Percentiles rank a stretch among this genome's conserved stretches.
phyloP scores from a whole-genome alignment of 2,888 invertebrate genomes.

The Steromphala cineraria region DNA sequence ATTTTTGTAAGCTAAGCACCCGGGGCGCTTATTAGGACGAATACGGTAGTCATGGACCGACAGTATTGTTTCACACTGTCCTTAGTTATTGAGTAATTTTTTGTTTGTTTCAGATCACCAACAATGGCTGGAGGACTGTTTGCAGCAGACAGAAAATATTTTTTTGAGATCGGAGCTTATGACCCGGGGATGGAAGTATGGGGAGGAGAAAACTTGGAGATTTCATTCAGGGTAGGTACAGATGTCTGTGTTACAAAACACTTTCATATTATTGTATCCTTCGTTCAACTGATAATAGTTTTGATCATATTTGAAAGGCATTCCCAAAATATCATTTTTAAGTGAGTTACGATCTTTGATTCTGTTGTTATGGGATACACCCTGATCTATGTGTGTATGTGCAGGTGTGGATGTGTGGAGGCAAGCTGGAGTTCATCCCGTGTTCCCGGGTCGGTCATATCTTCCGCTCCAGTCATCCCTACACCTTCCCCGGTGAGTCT shows the following conservation, averaged over 20 bases:
- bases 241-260: too few species aligned
- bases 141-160: conserved; percentile 93
- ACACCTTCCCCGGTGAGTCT: conserved; percentile 85
- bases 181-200: conserved; percentile 92
- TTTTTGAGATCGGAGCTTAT: conserved; percentile 91
- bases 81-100: background rate
- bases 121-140: conserved; percentile 99
- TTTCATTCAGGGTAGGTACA: conserved; percentile 92
- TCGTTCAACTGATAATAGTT: too few species aligned
- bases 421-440: conserved; percentile 92
- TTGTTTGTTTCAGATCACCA: conserved; percentile 81
- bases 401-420: conserved; percentile 87
- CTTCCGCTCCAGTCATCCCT: conserved; percentile 95
- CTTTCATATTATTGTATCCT: too few species aligned
- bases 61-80: too few species aligned
- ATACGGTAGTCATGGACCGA: too few species aligned
- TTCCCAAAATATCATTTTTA: too few species aligned
- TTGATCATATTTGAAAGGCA: too few species aligned
- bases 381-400: conserved; percentile 28
- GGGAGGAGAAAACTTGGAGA: conserved; percentile 91
- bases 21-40: too few species aligned
- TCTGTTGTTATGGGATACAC: too few species aligned
- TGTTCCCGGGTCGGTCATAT: conserved; percentile 98
- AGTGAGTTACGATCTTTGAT: too few species aligned
- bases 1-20: too few species aligned